These are phyloP conservation scores for Myotis yumanensis DNA, from an alignment of 2,113 vertebrate genomes.

Conservation along the genomic window DNA sequence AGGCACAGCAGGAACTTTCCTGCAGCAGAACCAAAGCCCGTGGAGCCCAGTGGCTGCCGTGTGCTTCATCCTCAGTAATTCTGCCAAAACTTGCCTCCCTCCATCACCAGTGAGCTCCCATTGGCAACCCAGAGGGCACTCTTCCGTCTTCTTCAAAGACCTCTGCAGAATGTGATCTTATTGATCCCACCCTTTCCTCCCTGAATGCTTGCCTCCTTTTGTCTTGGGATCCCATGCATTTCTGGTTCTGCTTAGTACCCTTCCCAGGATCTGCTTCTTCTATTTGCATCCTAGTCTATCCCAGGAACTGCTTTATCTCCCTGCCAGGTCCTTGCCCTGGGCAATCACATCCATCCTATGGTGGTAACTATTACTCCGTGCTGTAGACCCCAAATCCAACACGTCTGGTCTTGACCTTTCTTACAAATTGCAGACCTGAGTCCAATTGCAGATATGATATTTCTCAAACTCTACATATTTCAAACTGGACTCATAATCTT, in stretches of 20 bases:
- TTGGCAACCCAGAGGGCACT: background rate
- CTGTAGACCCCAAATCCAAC: background rate
- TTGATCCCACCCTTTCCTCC: too few species aligned
- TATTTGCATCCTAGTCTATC: background rate
- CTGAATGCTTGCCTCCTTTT: background rate
- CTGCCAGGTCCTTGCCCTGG: too few species aligned
- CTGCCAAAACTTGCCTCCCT: background rate
- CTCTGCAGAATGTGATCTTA: background rate
- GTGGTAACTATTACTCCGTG: background rate
- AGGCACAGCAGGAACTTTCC: background rate
- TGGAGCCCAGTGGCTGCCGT: background rate
- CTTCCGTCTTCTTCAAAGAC: background rate
- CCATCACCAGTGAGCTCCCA: background rate
- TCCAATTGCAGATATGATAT: background rate
- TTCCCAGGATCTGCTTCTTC: background rate
- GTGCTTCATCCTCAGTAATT: background rate
- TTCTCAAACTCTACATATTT: background rate
- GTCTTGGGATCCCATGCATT: background rate
- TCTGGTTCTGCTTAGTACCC: background rate
- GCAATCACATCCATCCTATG: background rate
- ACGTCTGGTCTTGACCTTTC: background rate
- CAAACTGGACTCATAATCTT: background rate
- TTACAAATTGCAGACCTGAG: background rate
- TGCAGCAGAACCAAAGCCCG: background rate
- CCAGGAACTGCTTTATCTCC: background rate